Evolutionary conservation across 2,888 invertebrate species (phyloP).

Genomic region (Reticulitermes lucifugus): DNA sequence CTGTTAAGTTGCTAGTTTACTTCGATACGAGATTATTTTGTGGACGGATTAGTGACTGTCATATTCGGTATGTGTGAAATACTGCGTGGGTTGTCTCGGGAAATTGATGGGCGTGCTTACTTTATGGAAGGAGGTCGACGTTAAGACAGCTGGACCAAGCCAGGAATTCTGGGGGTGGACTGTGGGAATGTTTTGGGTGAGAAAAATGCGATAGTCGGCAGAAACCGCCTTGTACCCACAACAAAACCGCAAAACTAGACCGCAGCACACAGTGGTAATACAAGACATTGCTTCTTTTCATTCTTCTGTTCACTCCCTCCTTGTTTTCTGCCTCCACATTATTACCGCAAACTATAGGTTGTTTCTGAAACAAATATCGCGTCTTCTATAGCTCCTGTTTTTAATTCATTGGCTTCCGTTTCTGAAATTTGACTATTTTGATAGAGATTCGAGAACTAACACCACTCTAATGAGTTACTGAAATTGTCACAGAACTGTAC

Average conservation of each 20-base stretch:
- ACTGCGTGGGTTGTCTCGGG: too few species aligned
- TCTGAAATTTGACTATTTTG: too few species aligned
- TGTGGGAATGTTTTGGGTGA: constrained; percentile 31
- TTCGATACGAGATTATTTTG: too few species aligned
- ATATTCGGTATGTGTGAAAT: too few species aligned
- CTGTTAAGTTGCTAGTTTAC: too few species aligned
- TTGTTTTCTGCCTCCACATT: neutral
- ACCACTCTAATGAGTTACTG: too few species aligned
- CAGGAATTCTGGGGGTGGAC: constrained; percentile 19
- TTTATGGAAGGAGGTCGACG: too few species aligned
- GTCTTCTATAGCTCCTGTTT: too few species aligned
- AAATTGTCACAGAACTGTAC: too few species aligned
- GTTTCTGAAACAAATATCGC: neutral
- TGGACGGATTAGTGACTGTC: too few species aligned
- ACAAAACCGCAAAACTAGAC: constrained; percentile 26
- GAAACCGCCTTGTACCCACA: neutral
- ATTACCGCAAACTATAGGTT: neutral
- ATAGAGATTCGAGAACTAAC: too few species aligned
- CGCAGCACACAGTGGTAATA: constrained; percentile 3
- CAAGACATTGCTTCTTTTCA: neutral
- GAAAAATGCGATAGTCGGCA: neutral
- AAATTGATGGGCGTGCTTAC: neutral
- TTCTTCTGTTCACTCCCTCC: neutral
- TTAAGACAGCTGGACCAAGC: constrained; percentile 27
- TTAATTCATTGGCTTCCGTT: too few species aligned